Evolutionary conservation across 2,113 vertebrate genomes (phyloP).

Genomic region (Silurus meridionalis): DNA sequence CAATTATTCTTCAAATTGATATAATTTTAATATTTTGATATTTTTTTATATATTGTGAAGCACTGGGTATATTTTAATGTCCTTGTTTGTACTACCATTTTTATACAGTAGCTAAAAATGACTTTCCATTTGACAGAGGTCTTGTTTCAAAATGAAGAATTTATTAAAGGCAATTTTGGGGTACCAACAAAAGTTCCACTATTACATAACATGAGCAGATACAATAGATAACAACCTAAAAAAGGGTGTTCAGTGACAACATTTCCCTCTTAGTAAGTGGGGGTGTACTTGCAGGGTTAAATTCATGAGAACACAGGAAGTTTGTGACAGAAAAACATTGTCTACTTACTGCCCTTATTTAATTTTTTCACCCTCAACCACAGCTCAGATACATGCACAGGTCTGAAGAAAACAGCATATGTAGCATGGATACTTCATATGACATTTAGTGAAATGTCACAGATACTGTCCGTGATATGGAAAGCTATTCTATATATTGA

Average conservation of each 20-base stretch:
- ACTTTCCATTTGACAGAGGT: neutral
- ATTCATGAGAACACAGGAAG: slow-evolving; percentile 20
- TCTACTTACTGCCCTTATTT: neutral
- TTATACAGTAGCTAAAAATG: neutral
- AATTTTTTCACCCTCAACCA: neutral
- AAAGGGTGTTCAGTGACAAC: neutral
- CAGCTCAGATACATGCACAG: neutral
- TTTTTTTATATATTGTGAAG: neutral
- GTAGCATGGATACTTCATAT: neutral
- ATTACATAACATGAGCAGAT: neutral
- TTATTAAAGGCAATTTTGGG: neutral
- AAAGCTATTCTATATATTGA: neutral
- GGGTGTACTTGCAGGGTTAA: neutral
- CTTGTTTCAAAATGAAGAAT: neutral
- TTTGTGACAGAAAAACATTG: neutral
- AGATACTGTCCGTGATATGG: no score
- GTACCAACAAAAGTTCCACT: neutral
- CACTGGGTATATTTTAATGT: neutral
- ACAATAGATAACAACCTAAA: neutral
- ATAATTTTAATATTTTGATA: neutral
- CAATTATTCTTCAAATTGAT: neutral
- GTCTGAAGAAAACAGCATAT: neutral
- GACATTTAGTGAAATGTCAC: neutral
- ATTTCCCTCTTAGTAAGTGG: neutral
- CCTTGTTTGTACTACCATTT: neutral